Evolutionary conservation across 2,888 invertebrate genomes (phyloP), one percentile per base, ranked within the genome.

Genomic region (Sclerodermus sp.): DNA sequence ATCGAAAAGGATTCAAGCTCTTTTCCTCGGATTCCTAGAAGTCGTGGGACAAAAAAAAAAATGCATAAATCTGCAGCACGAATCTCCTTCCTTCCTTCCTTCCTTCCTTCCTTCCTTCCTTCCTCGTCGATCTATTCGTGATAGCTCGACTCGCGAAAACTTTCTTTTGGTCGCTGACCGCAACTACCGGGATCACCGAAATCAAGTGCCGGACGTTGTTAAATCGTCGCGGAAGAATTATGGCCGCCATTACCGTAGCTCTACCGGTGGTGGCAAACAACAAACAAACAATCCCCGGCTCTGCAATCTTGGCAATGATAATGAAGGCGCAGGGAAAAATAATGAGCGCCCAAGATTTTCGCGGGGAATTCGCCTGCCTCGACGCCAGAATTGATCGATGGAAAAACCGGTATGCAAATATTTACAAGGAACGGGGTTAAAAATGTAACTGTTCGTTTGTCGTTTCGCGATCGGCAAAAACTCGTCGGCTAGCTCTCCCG

Each of bases 361-460:
- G 14, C 6, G 34, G 14, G 12, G 14, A 4, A 12, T 34, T 34
- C 34, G 12, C 4, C 34, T 34, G 34, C 4, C 12, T 34, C 34
- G 34, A 4, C 4, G 23, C 23, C 4, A 23, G 3, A 23, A 5
- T 23, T 34, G 34, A 34, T 34, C 34, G 34, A 36, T 32, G 32
- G 34, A 36, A n/a, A n/a, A 45, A 29, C 30, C 14, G 40, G 51
- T 53, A 53, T 56, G 56, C 37, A 52, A 52, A 56, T 60, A 15
- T 39, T 43, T 18, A 31, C 45, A 47, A 57, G 49, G 37, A 56
- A 37, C 45, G 18, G 23, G 4, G 23, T 5, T 8, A 23, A 23
- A 23, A 23, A 23, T 23, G 23, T 23, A 23, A 23, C 23, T 23
- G 4, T 23, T 23, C 8, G 4, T 23, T 8, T 23, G 23, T 23